These are phyloP conservation scores for Coleophora deauratella DNA, from an alignment of 2,888 invertebrate species.

Conservation along the genomic window DNA sequence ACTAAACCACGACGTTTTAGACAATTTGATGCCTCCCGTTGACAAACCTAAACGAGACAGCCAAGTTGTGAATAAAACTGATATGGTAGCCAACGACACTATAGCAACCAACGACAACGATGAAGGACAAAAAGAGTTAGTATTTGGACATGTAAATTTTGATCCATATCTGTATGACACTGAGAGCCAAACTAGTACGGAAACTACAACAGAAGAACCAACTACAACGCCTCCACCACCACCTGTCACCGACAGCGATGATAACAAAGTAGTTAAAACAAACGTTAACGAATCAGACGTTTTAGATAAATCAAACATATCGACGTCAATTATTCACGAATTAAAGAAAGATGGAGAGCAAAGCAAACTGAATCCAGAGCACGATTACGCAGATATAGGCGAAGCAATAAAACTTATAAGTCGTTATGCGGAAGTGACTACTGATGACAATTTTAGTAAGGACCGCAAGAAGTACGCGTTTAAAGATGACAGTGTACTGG, in stretches of 20 bases:
- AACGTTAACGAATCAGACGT: slow-evolving; percentile 6
- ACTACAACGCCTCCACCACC: neutral
- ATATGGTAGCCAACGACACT: slow-evolving; percentile 26
- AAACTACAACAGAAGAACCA: slow-evolving; percentile 8
- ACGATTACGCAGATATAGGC: slow-evolving; percentile 63
- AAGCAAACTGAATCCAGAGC: slow-evolving; percentile 61
- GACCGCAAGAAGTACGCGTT: slow-evolving; percentile 42
- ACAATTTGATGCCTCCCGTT: slow-evolving; percentile 37
- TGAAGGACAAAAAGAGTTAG: slow-evolving; percentile 59
- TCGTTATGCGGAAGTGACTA: slow-evolving; percentile 65
- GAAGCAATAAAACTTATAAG: slow-evolving; percentile 68
- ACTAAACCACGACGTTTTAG: slow-evolving; percentile 45
- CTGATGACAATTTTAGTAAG: slow-evolving; percentile 62
- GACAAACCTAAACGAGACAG: slow-evolving; percentile 68
- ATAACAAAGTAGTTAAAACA: slow-evolving; percentile 15
- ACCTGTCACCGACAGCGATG: slow-evolving; percentile 1
- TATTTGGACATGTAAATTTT: slow-evolving; percentile 60
- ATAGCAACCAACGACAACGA: slow-evolving; percentile 26
- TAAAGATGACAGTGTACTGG: slow-evolving; percentile 53
- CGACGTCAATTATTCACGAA: slow-evolving; percentile 21
- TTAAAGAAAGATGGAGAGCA: slow-evolving; percentile 43
- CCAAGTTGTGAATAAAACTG: slow-evolving; percentile 37
- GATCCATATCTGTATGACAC: slow-evolving; percentile 51
- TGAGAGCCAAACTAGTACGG: slow-evolving; percentile 23
- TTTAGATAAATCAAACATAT: slow-evolving; percentile 17